phyloP scores from a whole-genome alignment of 2,797 vertebrate genomes.

The Poecile montanus region DNA sequence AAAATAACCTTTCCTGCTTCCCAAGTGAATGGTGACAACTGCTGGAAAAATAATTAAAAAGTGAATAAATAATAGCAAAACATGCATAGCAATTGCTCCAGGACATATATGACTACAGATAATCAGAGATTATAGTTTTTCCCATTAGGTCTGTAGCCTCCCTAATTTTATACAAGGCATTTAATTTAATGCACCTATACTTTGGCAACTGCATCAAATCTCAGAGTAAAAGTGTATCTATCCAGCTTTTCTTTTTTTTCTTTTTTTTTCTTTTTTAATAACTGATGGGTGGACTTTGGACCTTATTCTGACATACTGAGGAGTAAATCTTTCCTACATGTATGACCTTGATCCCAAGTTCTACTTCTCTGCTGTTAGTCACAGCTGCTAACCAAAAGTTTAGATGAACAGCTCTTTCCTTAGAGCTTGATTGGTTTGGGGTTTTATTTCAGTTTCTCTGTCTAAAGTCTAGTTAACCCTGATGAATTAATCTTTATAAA shows the following conservation, averaged over 20 bases:
- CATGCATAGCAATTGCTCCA: neutral
- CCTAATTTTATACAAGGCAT: neutral
- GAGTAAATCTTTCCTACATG: neutral
- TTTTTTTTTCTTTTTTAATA: neutral
- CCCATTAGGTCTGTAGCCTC: neutral
- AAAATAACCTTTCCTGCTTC: neutral
- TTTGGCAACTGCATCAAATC: neutral
- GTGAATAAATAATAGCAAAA: neutral
- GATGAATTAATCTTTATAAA: constrained; percentile 58
- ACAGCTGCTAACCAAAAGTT: neutral
- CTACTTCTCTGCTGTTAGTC: constrained; percentile 8
- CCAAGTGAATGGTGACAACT: neutral
- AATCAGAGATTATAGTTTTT: neutral
- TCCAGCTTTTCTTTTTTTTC: neutral
- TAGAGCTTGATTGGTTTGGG: neutral
- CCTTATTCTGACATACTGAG: neutral
- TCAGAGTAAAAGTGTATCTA: neutral
- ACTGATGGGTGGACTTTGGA: neutral
- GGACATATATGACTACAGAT: neutral
- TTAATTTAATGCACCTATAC: neutral
- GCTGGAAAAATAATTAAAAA: neutral
- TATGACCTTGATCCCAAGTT: constrained; percentile 3
- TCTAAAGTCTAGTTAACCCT: constrained; percentile 40
- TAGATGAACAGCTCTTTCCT: constrained; percentile 1
- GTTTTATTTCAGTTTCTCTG: constrained; percentile 18